Conservation (phyloP, 1,140 invertebrate genomes). For the Plectrocnemia conspersa region DNA sequence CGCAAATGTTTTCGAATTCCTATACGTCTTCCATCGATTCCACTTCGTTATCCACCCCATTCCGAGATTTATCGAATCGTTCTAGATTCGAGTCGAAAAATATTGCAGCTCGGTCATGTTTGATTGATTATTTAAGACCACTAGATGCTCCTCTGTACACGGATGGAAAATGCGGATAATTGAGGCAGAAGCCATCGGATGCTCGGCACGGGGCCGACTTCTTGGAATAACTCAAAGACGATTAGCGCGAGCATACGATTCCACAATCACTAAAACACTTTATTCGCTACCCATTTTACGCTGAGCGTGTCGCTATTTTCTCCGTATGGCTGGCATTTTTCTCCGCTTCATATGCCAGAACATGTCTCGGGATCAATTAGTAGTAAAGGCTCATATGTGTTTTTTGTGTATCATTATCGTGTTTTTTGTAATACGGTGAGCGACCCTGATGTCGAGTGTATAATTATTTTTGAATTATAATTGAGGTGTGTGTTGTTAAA, state of each 20-base stretch:
- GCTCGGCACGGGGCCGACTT: constrained; percentile 5
- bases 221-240: constrained; percentile 14
- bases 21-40: not conserved
- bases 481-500: too few species aligned
- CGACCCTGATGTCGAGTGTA: too few species aligned
- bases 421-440: too few species aligned
- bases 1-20: constrained; percentile 14
- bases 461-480: too few species aligned
- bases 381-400: too few species aligned
- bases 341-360: not conserved
- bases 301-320: not conserved
- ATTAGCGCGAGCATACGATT: constrained; percentile 14
- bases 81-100: too few species aligned
- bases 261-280: constrained; percentile 10
- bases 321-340: not conserved
- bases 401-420: too few species aligned
- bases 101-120: too few species aligned
- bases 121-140: not conserved
- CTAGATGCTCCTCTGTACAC: not conserved
- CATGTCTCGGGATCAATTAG: too few species aligned
- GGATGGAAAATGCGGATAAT: constrained; percentile 17
- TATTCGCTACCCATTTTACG: constrained; percentile 5
- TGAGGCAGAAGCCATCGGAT: constrained; percentile 7
- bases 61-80: too few species aligned
- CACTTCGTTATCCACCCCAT: too few species aligned